Evolutionary conservation across 2,888 invertebrate genomes (phyloP).

Genomic region (Pasiphila rectangulata): DNA sequence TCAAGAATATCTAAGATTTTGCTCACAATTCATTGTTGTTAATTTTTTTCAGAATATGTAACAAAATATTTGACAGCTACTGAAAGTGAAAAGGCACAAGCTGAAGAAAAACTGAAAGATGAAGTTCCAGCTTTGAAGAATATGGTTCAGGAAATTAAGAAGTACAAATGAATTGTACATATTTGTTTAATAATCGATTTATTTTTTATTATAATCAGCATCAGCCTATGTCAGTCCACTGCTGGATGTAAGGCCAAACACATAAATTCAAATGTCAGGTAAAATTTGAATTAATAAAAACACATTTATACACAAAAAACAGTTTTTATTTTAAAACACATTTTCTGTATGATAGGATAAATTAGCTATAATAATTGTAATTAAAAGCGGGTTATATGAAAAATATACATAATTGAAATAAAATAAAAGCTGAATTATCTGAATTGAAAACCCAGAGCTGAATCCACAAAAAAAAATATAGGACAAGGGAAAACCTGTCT

Average conservation of each 20-base stretch:
- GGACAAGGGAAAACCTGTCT: background rate
- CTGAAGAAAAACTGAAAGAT: constrained; percentile 56
- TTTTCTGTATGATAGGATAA: constrained; percentile 10
- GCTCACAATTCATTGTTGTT: no score
- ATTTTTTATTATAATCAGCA: no score
- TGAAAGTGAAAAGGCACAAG: constrained; percentile 55
- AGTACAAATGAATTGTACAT: constrained; percentile 50
- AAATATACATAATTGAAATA: background rate
- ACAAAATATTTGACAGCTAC: constrained; percentile 62
- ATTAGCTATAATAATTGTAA: constrained; percentile 4
- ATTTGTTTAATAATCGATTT: no score
- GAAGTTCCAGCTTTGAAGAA: constrained; percentile 59
- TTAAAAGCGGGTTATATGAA: constrained; percentile 17
- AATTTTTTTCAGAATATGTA: constrained; percentile 60
- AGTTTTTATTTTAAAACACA: background rate
- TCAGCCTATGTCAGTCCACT: no score
- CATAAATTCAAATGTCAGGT: no score
- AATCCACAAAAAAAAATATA: background rate
- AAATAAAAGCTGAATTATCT: background rate
- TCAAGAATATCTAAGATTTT: no score
- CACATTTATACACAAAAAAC: background rate
- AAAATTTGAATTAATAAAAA: constrained; percentile 3
- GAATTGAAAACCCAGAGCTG: no score
- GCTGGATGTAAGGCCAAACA: no score
- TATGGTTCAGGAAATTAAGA: constrained; percentile 66